Conservation (phyloP, 2,113 vertebrate species). For the Caracal caracal region DNA sequence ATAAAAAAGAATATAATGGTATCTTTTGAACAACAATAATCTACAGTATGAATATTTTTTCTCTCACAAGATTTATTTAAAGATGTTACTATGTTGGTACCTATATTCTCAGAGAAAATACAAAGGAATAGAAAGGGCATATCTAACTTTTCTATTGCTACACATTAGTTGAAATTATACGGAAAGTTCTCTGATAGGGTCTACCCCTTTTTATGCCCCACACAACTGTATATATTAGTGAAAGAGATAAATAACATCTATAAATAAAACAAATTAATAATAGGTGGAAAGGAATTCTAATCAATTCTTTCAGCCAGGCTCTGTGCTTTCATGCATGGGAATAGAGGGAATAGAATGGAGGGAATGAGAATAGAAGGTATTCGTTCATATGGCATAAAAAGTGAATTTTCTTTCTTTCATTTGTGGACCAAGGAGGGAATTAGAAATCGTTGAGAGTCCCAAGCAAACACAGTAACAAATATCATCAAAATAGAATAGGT, state of each 20-base stretch:
- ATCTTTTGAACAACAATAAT: neutral
- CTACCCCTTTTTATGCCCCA: neutral
- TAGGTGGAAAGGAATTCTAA: neutral
- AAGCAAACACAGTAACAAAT: neutral
- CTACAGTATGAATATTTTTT: neutral
- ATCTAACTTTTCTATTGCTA: neutral
- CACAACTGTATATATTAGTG: neutral
- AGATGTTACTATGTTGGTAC: neutral
- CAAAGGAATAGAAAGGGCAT: neutral
- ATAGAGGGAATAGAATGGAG: no score
- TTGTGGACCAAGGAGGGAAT: neutral
- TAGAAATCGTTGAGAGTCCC: neutral
- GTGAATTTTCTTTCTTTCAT: conserved; percentile 14
- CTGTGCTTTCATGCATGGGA: neutral
- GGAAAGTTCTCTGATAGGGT: neutral
- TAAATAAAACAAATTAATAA: neutral
- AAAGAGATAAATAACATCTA: conserved; percentile 16
- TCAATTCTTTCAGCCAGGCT: neutral
- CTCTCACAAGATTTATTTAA: conserved; percentile 36
- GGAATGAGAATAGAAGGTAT: neutral
- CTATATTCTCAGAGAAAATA: conserved; percentile 25
- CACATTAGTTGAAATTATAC: neutral
- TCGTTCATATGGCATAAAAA: neutral
- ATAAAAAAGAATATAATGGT: neutral
- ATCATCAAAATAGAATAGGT: neutral